A percentile compares a stretch with the other conserved stretches of the same genome.
Evolutionary conservation across 2,113 vertebrate genomes (phyloP).

Genomic region (Pollachius pollachius): DNA sequence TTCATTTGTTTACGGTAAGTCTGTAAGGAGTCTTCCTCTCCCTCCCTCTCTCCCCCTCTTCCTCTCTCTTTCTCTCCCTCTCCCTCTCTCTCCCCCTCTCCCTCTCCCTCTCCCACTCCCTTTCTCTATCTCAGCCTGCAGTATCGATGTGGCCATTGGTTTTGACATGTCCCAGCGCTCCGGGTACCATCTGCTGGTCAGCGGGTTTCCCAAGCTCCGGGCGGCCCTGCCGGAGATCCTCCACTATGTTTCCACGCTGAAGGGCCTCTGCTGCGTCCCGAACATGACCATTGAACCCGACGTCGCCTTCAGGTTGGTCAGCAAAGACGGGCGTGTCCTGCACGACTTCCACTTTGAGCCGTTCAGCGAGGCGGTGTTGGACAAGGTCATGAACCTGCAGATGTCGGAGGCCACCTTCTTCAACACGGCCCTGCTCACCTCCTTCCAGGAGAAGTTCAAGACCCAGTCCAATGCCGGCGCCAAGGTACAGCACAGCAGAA

Average conservation of each 20-base stretch:
- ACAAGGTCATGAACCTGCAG: slow-evolving; percentile 69
- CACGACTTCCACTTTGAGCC: slow-evolving; percentile 75
- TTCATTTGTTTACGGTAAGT: not conserved
- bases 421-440: slow-evolving; percentile 70
- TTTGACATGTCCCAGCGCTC: slow-evolving; percentile 74
- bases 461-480: slow-evolving; percentile 42
- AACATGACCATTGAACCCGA: slow-evolving; percentile 26
- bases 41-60: not conserved
- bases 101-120: not conserved
- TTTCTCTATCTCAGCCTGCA: not conserved
- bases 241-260: slow-evolving; percentile 53
- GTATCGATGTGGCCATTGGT: not conserved
- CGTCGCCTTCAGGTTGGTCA: slow-evolving; percentile 69
- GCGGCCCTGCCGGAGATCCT: slow-evolving; percentile 68
- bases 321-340: slow-evolving; percentile 31
- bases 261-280: slow-evolving; percentile 68
- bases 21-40: too few relatives aligned
- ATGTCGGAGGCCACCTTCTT: slow-evolving; percentile 59
- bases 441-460: slow-evolving; percentile 68
- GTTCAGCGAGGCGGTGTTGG: slow-evolving; percentile 61
- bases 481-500: slow-evolving; percentile 45
- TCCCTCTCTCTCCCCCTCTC: too few relatives aligned
- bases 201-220: slow-evolving; percentile 59
- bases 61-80: too few relatives aligned
- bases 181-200: slow-evolving; percentile 32